These are phyloP conservation scores for Amia ocellicauda DNA, from an alignment of 2,113 vertebrate species.

Conservation along the genomic window DNA sequence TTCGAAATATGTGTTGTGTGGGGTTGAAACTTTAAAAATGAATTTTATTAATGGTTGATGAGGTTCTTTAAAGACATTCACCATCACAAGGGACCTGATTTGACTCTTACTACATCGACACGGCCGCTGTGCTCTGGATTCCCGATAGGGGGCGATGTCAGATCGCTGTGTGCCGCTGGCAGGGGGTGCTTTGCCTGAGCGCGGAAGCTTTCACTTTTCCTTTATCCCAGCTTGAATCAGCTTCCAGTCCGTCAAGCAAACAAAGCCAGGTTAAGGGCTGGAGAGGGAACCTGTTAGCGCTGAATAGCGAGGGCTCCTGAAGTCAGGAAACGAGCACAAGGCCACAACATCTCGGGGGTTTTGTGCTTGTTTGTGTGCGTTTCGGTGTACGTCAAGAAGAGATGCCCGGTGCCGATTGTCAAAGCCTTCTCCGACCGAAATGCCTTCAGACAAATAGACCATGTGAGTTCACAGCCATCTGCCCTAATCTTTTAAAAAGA, in stretches of 20 bases:
- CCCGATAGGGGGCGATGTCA: constrained; percentile 23
- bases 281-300: neutral
- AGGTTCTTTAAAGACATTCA: too few species aligned
- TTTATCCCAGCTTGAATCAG: neutral
- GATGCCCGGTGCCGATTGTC: neutral
- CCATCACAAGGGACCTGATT: too few species aligned
- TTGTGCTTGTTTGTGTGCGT: constrained; percentile 20
- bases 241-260: neutral
- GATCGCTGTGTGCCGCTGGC: neutral
- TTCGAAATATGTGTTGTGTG: too few species aligned
- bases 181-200: neutral
- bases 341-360: constrained; percentile 13
- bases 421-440: constrained; percentile 21
- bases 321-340: neutral
- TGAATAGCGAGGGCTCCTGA: neutral
- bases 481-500: constrained; percentile 2
- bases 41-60: too few species aligned
- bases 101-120: too few species aligned
- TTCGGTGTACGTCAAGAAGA: neutral
- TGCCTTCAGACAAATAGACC: constrained; percentile 25
- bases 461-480: constrained; percentile 30
- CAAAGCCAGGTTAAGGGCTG: constrained; percentile 18
- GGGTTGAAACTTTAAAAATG: too few species aligned
- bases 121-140: neutral
- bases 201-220: neutral